Conservation (phyloP, 2,113 vertebrate genomes). For the Fukomys damarensis region DNA sequence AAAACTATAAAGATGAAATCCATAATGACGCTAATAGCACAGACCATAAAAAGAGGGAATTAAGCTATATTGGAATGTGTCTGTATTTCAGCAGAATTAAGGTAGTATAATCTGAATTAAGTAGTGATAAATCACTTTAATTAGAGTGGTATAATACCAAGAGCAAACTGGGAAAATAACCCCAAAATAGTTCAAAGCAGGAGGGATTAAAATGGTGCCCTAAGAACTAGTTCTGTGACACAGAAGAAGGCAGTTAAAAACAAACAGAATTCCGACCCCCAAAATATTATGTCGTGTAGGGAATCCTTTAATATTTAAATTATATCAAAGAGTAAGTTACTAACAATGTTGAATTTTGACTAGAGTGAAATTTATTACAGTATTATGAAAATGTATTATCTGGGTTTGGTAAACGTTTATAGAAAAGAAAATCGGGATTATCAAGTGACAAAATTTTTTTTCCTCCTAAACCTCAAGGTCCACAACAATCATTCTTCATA, state of each 20-base stretch:
- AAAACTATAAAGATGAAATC: not conserved
- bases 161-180: not conserved
- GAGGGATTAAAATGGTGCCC: slow-evolving; percentile 5
- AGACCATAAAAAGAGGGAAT: not conserved
- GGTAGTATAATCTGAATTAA: not conserved
- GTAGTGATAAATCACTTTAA: not conserved
- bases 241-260: not conserved
- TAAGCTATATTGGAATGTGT: not conserved
- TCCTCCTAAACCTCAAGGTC: not conserved
- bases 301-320: slow-evolving; percentile 13
- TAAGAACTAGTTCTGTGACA: not conserved
- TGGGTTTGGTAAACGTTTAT: not conserved
- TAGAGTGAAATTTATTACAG: not conserved
- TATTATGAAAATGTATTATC: slow-evolving; percentile 17
- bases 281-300: not conserved
- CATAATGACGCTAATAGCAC: not conserved
- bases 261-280: not conserved
- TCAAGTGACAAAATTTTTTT: not conserved
- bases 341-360: not conserved
- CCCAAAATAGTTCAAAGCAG: not conserved
- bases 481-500: not conserved
- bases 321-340: not conserved
- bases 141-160: not conserved
- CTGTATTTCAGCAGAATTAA: not conserved
- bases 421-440: not conserved